phyloP scores from a whole-genome alignment of 2,113 vertebrate species.

The Mixornis gularis region DNA sequence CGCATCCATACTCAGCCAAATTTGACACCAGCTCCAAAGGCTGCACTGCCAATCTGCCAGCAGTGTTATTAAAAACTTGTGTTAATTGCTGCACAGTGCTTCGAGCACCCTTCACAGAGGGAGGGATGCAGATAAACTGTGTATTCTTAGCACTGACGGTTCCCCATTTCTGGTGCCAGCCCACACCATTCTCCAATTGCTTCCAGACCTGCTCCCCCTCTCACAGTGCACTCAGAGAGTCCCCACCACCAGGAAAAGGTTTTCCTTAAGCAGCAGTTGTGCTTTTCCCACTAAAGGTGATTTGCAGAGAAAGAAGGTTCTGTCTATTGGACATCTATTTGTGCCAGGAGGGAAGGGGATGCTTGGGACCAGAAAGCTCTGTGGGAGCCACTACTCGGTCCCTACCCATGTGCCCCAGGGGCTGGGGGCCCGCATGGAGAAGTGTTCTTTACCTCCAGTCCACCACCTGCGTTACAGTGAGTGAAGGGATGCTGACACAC shows the following conservation, averaged over 20 bases:
- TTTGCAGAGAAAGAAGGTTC: not conserved
- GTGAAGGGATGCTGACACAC: not conserved
- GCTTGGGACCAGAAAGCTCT: not conserved
- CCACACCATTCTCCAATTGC: not conserved
- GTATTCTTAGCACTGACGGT: not conserved
- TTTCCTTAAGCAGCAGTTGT: not conserved
- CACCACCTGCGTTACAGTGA: rapidly evolving
- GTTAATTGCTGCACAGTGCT: not conserved
- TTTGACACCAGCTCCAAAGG: not conserved
- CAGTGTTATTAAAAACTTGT: not conserved
- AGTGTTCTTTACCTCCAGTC: not conserved
- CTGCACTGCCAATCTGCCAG: rapidly evolving
- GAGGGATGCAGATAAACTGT: not conserved
- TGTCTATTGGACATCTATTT: not conserved
- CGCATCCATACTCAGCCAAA: not conserved
- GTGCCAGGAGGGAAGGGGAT: not conserved
- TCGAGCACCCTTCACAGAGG: not conserved
- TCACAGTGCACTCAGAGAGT: rapidly evolving
- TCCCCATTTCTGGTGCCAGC: not conserved
- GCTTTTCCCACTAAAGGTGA: not conserved
- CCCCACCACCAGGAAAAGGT: not conserved
- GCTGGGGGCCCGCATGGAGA: not conserved
- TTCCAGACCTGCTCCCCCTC: not conserved
- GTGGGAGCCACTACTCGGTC: not conserved
- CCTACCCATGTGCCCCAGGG: not conserved